These are phyloP conservation scores for Spodoptera picta DNA, from an alignment of 2,888 invertebrate genomes.

Conservation along the genomic window DNA sequence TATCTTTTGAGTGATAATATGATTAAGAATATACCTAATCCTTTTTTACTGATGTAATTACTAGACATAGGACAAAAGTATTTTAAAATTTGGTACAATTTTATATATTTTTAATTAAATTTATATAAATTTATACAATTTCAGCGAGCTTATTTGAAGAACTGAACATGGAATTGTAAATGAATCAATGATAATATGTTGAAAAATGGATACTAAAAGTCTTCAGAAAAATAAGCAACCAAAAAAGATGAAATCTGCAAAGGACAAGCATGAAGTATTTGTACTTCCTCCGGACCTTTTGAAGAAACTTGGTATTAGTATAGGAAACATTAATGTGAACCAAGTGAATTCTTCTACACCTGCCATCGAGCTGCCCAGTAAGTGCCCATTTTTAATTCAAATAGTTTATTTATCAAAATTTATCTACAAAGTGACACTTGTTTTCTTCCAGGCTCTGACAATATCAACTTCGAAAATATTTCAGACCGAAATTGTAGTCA, in stretches of 20 bases:
- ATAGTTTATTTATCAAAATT: no score
- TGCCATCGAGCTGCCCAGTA: constrained; percentile 34
- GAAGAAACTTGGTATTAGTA: constrained; percentile 81
- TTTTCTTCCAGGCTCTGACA: constrained; percentile 32
- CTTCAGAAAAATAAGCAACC: constrained; percentile 50
- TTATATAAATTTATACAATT: constrained; percentile 12
- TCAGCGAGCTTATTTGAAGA: constrained; percentile 16
- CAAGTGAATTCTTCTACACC: constrained; percentile 13
- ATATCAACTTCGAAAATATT: constrained; percentile 12
- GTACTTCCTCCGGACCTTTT: constrained; percentile 82
- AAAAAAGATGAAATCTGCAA: constrained; percentile 50
- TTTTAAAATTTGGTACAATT: no score
- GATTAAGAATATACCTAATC: no score
- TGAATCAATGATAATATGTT: constrained; percentile 1
- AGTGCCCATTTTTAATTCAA: constrained; percentile 16
- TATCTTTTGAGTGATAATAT: not conserved
- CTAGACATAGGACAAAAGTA: no score
- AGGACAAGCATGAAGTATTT: constrained; percentile 70
- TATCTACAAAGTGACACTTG: not conserved
- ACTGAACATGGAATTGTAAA: constrained; percentile 19
- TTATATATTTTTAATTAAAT: not conserved
- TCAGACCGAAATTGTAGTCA: constrained; percentile 3
- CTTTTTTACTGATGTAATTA: no score
- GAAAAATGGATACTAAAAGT: constrained; percentile 49
- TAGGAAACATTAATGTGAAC: constrained; percentile 55